Evolutionary conservation across 1,140 invertebrate genomes (phyloP), one percentile per base, ranked within the genome.

Genomic region (Coelopa frigida): DNA sequence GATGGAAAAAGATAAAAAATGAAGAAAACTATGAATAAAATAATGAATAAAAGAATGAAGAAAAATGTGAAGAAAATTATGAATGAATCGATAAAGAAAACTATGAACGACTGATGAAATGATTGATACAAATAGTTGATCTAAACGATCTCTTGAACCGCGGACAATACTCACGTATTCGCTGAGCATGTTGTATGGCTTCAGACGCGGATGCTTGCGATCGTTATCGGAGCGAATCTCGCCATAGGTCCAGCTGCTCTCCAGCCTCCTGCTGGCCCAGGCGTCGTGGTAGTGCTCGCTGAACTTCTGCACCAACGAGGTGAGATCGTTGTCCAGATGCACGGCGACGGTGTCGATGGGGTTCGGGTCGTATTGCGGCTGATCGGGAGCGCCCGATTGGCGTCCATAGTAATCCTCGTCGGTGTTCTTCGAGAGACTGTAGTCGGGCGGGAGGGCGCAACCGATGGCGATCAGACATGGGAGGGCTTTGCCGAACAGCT

Each of bases 251-350:
- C 96, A 99, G 20, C 89, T 83, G 58, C 92, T 90, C 68, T 98
- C 94, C 53, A 97, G 76, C 73, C 97, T 97, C 18, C 89, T 75
- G n/a, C 78, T 81, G 18, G 92, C 92, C 97, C 97, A 99, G 38
- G 92, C 92, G 69, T 99, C 95, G 66, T 99, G 96, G 67, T 94
- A 98, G 72, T 99, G 96, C 66, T 99, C 96, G 1, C 94, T 94
- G 76, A 99, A 99, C 67, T 97, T 94, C 62, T 91, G 85, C 0
- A 95, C 85, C 48, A 98, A 85, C 32, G 83, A 85, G 59, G 92
- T 94, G 18, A 98, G 73, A 56, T 96, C 91, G 51, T 90, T 87
- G 57, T 86, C 89, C 11, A 99, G 74, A 11, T 82, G 79, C 8
- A 95, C 82, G 70, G 78, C 84, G 1, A 80, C 77, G 0, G 92